phyloP scores from a whole-genome alignment of 2,888 invertebrate species.

The Invenusta paracnida region DNA sequence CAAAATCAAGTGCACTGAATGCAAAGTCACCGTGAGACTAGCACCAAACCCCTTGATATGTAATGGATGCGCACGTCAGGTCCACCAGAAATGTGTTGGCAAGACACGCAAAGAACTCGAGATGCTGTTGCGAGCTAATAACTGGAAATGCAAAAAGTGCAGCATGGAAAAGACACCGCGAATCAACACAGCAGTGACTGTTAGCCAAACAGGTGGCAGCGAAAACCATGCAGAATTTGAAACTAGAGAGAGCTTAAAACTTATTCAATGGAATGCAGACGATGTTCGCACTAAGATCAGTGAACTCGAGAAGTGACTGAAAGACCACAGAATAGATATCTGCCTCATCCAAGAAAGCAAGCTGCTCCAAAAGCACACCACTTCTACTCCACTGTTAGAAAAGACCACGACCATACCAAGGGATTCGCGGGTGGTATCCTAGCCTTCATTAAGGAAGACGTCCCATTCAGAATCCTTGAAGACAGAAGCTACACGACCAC shows the following conservation, averaged over 20 bases:
- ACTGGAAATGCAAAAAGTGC: too few relatives aligned
- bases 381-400: slow-evolving; percentile 16
- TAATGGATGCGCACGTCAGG: background rate
- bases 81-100: too few relatives aligned
- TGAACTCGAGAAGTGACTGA: background rate
- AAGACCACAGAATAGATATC: background rate
- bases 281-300: background rate
- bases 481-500: background rate
- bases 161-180: background rate
- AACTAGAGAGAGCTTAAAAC: background rate
- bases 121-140: background rate
- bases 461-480: background rate
- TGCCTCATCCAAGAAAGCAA: background rate
- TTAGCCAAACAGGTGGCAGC: background rate
- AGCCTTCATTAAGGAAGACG: too few relatives aligned
- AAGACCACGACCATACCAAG: background rate
- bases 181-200: too few relatives aligned
- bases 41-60: background rate
- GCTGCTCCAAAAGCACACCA: too few relatives aligned
- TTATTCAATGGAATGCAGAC: background rate
- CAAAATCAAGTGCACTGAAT: background rate
- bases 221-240: background rate
- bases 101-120: background rate
- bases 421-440: too few relatives aligned
- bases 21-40: background rate